Conservation (phyloP, 1,140 invertebrate genomes). For the Brachystomella parvula region DNA sequence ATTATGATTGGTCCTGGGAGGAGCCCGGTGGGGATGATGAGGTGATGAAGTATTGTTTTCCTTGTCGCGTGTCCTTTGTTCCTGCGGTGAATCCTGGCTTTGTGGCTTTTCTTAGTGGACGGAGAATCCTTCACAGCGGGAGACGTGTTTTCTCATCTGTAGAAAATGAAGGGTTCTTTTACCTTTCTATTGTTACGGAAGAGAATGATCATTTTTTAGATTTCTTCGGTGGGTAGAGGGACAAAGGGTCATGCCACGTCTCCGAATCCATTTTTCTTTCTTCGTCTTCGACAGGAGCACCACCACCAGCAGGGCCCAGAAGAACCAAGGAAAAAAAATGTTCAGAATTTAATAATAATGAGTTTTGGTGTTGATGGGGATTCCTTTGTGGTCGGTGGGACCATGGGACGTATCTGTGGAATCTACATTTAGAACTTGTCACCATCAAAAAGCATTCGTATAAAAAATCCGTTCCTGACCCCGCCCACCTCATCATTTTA, state of each 20-base stretch:
- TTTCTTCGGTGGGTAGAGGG: background rate
- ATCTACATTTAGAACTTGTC: background rate
- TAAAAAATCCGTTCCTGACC: too few relatives aligned
- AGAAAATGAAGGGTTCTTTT: background rate
- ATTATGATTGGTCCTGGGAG: too few relatives aligned
- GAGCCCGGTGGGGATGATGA: too few relatives aligned
- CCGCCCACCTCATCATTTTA: too few relatives aligned
- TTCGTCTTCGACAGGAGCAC: background rate
- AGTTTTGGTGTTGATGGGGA: conserved; percentile 3
- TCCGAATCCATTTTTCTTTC: background rate
- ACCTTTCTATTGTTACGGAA: conserved; percentile 3
- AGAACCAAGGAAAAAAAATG: background rate
- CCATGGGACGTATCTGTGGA: background rate
- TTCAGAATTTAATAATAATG: background rate
- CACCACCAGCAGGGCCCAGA: background rate
- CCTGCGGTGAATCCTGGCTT: conserved; percentile 1
- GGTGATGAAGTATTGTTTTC: background rate
- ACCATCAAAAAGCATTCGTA: background rate
- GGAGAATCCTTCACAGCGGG: background rate
- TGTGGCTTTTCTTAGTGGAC: background rate
- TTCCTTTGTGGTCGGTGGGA: background rate
- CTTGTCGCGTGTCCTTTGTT: conserved; percentile 11
- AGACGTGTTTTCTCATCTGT: conserved; percentile 1
- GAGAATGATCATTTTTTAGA: conserved; percentile 5
- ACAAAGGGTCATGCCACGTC: background rate